These are phyloP conservation scores for Rhimphoctona megacephalus DNA, from an alignment of 2,888 invertebrate species.

Conservation along the genomic window DNA sequence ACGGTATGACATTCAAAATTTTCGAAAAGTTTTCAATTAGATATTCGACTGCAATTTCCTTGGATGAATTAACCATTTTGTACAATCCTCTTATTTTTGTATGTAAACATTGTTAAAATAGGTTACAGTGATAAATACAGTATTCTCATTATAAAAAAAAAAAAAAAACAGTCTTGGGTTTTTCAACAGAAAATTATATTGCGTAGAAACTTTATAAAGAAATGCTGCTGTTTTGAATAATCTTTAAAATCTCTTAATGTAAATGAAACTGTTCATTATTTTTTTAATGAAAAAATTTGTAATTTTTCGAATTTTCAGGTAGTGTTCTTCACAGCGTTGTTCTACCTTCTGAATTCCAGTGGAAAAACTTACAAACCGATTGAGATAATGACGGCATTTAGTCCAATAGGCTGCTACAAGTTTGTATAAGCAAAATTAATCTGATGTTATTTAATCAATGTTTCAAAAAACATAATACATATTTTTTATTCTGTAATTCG, in stretches of 20 bases:
- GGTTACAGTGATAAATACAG: neutral
- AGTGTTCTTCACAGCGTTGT: slow-evolving; percentile 98
- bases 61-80: neutral
- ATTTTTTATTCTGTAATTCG: slow-evolving; percentile 59
- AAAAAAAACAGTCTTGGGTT: neutral
- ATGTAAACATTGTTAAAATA: too few species aligned
- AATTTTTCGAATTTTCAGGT: slow-evolving; percentile 88
- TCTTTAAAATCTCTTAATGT: neutral
- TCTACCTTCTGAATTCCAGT: slow-evolving; percentile 96
- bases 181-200: neutral
- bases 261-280: neutral
- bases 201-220: neutral
- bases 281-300: neutral
- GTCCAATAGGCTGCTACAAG: slow-evolving; percentile 90
- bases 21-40: neutral
- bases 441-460: neutral
- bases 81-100: neutral
- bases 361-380: slow-evolving; percentile 96
- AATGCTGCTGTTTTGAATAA: neutral
- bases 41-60: neutral
- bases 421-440: slow-evolving; percentile 72
- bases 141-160: neutral
- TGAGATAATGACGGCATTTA: slow-evolving; percentile 93
- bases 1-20: slow-evolving; percentile 86
- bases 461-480: slow-evolving; percentile 39